Conservation (phyloP, 2,888 invertebrate genomes). For the Hetaerina titia region DNA sequence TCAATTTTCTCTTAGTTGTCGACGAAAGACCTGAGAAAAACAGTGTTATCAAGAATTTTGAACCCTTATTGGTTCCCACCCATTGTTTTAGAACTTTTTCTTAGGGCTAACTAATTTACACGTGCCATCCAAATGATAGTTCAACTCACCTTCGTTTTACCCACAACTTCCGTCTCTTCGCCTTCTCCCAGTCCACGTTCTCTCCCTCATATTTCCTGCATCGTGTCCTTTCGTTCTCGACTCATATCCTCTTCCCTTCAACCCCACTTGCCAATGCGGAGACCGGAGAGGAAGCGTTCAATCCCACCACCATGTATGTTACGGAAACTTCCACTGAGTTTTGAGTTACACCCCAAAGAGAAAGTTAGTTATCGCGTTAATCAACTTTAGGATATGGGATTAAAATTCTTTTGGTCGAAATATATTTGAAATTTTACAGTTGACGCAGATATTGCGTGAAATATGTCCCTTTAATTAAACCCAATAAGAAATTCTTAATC, state of each 20-base stretch:
- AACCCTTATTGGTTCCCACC: not conserved
- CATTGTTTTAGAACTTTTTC: not conserved
- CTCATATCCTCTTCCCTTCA: not conserved
- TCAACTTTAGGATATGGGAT: slow-evolving; percentile 25
- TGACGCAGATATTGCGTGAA: not conserved
- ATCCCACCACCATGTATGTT: not conserved
- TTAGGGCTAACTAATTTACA: not conserved
- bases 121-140: not conserved
- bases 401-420: slow-evolving; percentile 7
- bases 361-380: slow-evolving; percentile 52
- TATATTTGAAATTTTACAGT: slow-evolving; percentile 30
- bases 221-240: not conserved
- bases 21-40: not conserved
- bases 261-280: not conserved
- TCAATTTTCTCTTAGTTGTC: not conserved
- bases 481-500: not conserved
- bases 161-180: not conserved
- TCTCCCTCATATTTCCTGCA: not conserved
- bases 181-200: not conserved
- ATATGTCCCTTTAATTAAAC: not conserved
- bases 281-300: not conserved
- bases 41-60: not conserved
- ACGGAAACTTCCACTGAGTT: not conserved
- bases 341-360: slow-evolving; percentile 1
- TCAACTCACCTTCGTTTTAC: not conserved